Conservation (phyloP, 1,140 invertebrate genomes). For the Plectus sambesii region DNA sequence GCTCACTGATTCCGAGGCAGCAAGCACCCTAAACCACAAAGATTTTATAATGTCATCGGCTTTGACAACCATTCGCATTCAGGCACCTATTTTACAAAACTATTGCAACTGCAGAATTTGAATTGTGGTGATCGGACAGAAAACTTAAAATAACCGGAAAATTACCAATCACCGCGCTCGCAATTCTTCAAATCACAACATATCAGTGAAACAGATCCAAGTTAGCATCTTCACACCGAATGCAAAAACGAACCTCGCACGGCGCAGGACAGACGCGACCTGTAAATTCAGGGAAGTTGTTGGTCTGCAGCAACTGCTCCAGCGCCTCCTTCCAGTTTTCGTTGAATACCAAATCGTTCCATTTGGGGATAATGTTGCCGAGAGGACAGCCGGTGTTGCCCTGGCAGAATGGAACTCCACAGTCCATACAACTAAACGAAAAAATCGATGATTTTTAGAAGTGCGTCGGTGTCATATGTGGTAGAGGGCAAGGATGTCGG, state of each 20-base stretch:
- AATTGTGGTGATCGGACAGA: no score
- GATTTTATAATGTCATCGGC: neutral
- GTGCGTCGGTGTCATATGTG: no score
- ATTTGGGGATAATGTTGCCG: slow-evolving; percentile 97
- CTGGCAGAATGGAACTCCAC: slow-evolving; percentile 97
- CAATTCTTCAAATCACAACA: no score
- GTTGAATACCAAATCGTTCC: slow-evolving; percentile 88
- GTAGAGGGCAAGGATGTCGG: no score
- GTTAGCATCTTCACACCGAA: neutral
- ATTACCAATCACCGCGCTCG: no score
- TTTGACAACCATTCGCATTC: no score
- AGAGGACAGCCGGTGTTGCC: slow-evolving; percentile 89
- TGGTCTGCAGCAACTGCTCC: slow-evolving; percentile 85
- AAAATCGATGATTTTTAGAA: no score
- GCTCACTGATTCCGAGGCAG: slow-evolving; percentile 86
- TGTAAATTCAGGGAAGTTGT: slow-evolving; percentile 99
- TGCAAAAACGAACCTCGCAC: slow-evolving; percentile 59
- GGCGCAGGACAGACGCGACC: slow-evolving; percentile 95
- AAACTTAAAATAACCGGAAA: no score
- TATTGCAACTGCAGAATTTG: no score
- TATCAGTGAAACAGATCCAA: no score
- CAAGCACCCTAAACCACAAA: slow-evolving; percentile 62
- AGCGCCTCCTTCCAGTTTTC: slow-evolving; percentile 94
- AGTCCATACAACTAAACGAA: slow-evolving; percentile 99
- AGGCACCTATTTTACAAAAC: no score